phyloP scores from a whole-genome alignment of 1,140 invertebrate species.

The Cephus cinctus region DNA sequence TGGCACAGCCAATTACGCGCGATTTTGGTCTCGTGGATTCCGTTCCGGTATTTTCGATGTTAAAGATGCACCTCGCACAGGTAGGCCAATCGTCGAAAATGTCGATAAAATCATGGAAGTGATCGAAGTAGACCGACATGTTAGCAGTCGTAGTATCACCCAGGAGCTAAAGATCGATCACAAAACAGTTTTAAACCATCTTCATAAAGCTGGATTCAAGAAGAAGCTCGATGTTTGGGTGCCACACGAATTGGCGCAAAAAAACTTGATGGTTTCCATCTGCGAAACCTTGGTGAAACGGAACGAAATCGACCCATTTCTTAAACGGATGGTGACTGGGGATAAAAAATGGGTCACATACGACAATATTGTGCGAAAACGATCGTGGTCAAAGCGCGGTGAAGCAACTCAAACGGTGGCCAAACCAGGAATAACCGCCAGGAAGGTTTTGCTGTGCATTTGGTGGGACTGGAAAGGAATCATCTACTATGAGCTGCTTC shows the following conservation, averaged over 20 bases:
- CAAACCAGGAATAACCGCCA: conserved; percentile 19
- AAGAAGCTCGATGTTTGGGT: conserved; percentile 1
- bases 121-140: too few species aligned
- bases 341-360: conserved; percentile 16
- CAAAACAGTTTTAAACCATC: conserved; percentile 8
- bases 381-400: conserved; percentile 7
- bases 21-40: too few species aligned
- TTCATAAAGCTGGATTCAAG: neutral
- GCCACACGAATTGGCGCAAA: conserved; percentile 7
- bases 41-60: too few species aligned
- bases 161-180: conserved; percentile 9
- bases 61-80: too few species aligned
- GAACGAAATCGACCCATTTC: conserved; percentile 25
- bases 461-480: too few species aligned
- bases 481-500: too few species aligned
- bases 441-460: conserved; percentile 18
- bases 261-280: conserved; percentile 8
- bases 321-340: conserved; percentile 26
- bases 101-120: too few species aligned
- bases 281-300: conserved; percentile 8
- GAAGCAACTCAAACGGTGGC: conserved; percentile 14
- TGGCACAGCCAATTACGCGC: too few species aligned
- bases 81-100: too few species aligned
- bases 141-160: too few species aligned
- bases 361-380: neutral